A percentile compares a stretch with the other conserved stretches of the same genome.
Evolutionary conservation across 2,797 vertebrate species (phyloP).

Genomic region (Eutrigla gurnardus): DNA sequence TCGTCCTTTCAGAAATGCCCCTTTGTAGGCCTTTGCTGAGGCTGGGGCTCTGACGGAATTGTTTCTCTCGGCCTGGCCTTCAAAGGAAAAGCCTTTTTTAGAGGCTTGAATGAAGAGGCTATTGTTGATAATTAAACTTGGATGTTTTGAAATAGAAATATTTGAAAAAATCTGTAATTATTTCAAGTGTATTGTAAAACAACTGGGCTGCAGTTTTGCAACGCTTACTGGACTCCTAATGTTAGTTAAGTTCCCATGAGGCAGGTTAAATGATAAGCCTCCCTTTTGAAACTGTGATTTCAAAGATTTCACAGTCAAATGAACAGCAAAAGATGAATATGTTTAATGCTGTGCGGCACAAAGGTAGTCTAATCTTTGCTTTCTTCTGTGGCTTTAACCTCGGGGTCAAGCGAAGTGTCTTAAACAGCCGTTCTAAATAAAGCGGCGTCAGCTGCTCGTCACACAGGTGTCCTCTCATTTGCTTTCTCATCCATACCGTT

Average conservation of each 20-base stretch:
- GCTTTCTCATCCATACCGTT: constrained; percentile 72
- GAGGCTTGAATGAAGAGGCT: constrained; percentile 68
- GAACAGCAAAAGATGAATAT: constrained; percentile 95
- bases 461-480: constrained; percentile 85
- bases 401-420: constrained; percentile 79
- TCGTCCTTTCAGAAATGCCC: constrained; percentile 66
- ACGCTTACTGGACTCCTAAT: not conserved
- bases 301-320: constrained; percentile 96
- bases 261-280: constrained; percentile 53
- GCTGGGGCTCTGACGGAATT: constrained; percentile 70
- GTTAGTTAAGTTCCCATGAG: constrained; percentile 34
- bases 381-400: constrained; percentile 87
- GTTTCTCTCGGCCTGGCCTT: constrained; percentile 73
- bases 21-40: constrained; percentile 77
- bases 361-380: constrained; percentile 90
- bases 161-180: constrained; percentile 24
- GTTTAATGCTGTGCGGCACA: constrained; percentile 90
- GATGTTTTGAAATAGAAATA: constrained; percentile 57
- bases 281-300: constrained; percentile 86
- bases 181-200: constrained; percentile 15
- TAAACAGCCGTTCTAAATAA: constrained; percentile 67
- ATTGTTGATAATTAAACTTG: constrained; percentile 73
- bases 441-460: constrained; percentile 87
- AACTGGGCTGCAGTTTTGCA: not conserved
- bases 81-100: constrained; percentile 73